Percentiles rank a stretch among this genome's conserved stretches.
Evolutionary conservation across 2,797 vertebrate species (phyloP).

Genomic region (Cryptoprocta ferox): DNA sequence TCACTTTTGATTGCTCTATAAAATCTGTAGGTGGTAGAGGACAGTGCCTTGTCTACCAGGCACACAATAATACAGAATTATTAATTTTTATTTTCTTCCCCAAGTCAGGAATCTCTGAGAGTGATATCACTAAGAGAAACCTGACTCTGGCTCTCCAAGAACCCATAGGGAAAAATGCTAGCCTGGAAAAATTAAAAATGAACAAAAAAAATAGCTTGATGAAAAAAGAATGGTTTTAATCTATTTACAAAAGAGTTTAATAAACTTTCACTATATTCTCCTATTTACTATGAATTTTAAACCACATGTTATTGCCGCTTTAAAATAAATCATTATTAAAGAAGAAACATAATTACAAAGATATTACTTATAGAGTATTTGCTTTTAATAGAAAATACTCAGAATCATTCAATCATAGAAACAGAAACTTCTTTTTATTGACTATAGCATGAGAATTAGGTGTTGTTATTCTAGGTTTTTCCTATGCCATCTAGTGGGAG

Average conservation of each 20-base stretch:
- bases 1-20: conserved; percentile 26
- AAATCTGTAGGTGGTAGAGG: background rate
- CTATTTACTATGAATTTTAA: conserved; percentile 35
- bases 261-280: background rate
- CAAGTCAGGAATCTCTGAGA: background rate
- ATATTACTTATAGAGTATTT: background rate
- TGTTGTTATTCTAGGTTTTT: background rate
- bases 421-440: background rate
- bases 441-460: background rate
- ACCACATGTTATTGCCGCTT: background rate
- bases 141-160: background rate
- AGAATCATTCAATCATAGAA: background rate
- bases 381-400: background rate
- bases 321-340: conserved; percentile 1
- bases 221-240: conserved; percentile 16
- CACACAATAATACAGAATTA: background rate
- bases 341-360: conserved; percentile 12
- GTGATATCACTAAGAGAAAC: background rate
- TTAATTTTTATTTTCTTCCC: conserved; percentile 34
- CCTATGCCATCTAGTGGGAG: conserved; percentile 65
- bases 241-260: background rate
- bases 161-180: background rate
- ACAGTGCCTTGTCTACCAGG: background rate
- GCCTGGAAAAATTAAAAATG: conserved; percentile 20
- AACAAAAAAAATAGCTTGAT: background rate